Evolutionary conservation across 2,113 vertebrate species (phyloP).

Genomic region (Lepisosteus osseus): DNA sequence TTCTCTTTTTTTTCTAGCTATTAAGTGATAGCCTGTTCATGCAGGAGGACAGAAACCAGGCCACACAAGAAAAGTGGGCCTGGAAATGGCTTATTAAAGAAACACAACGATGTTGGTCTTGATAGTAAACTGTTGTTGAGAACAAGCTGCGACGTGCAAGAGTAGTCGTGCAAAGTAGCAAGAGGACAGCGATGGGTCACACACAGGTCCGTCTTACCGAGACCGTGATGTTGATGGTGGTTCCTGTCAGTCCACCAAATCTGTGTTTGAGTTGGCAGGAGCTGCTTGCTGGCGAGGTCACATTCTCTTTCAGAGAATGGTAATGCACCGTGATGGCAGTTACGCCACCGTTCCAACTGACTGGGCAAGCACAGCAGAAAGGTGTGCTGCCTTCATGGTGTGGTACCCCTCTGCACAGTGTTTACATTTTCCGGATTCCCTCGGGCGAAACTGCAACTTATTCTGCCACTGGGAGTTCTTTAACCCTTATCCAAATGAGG

Average conservation of each 20-base stretch:
- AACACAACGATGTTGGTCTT: neutral
- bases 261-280: constrained; percentile 37
- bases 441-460: constrained; percentile 38
- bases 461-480: constrained; percentile 38
- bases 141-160: neutral
- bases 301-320: constrained; percentile 4
- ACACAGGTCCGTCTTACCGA: constrained; percentile 5
- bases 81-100: neutral
- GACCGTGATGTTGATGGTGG: constrained; percentile 39
- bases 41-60: too few relatives aligned
- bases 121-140: neutral
- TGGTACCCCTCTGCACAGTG: constrained; percentile 27
- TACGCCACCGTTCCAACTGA: constrained; percentile 41
- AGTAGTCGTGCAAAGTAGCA: neutral
- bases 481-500: constrained; percentile 36
- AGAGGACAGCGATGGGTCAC: neutral
- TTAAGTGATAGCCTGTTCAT: too few relatives aligned
- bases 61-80: too few relatives aligned
- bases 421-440: constrained; percentile 39
- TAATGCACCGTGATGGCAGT: constrained; percentile 21
- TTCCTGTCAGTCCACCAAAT: constrained; percentile 32
- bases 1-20: too few relatives aligned
- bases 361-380: constrained; percentile 37
- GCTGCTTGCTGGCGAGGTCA: neutral
- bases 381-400: constrained; percentile 38